Evolutionary conservation across 1,140 invertebrate genomes (phyloP).

Genomic region (Arctopsyche grandis): DNA sequence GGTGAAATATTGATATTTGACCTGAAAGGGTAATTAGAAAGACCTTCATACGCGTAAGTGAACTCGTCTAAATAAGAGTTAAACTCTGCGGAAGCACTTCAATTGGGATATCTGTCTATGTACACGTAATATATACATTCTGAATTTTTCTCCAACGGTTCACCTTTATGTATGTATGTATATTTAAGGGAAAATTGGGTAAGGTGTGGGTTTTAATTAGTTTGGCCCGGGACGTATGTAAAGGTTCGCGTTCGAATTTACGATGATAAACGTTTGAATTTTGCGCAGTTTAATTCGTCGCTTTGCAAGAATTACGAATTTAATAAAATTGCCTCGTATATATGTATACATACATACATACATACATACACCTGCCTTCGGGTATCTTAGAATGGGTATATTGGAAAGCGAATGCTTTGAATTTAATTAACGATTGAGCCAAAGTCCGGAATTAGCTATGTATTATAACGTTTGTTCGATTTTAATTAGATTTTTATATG

Average conservation of each 20-base stretch:
- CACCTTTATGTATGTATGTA: no score
- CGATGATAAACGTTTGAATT: slow-evolving; percentile 21
- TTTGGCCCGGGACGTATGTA: background rate
- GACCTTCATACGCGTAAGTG: background rate
- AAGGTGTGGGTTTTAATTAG: slow-evolving; percentile 9
- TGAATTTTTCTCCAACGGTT: no score
- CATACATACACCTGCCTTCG: no score
- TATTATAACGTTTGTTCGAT: background rate
- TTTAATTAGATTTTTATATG: background rate
- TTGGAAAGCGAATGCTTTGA: background rate
- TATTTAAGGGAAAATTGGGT: no score
- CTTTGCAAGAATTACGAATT: slow-evolving; percentile 17
- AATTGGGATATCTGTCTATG: no score
- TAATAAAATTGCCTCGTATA: slow-evolving; percentile 1
- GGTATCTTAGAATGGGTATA: background rate
- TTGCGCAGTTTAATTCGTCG: slow-evolving; percentile 20
- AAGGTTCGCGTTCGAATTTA: slow-evolving; percentile 3
- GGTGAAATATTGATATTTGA: background rate
- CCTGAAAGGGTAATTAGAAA: background rate
- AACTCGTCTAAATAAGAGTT: no score
- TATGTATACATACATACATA: no score
- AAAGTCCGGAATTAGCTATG: background rate
- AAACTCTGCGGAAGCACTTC: no score
- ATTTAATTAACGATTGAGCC: slow-evolving; percentile 21
- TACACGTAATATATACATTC: no score